Evolutionary conservation across 2,797 vertebrate species (phyloP).

Genomic region (Halcyon leucocephala): DNA sequence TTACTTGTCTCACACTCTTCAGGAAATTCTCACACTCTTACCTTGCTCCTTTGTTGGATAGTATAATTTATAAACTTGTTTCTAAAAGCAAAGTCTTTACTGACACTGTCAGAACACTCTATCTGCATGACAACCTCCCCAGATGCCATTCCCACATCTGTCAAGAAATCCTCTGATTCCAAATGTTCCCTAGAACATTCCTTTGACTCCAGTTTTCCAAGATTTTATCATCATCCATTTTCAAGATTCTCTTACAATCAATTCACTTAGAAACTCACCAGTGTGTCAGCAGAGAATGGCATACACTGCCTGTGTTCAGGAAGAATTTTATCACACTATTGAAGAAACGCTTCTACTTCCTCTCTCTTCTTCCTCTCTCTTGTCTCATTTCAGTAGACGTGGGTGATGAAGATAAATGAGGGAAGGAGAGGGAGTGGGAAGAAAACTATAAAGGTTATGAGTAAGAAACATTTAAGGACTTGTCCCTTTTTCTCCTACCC

Average conservation of each 20-base stretch:
- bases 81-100: not conserved
- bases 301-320: not conserved
- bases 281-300: not conserved
- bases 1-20: not conserved
- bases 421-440: not conserved
- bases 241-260: not conserved
- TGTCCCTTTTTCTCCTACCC: not conserved
- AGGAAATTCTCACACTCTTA: not conserved
- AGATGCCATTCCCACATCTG: not conserved
- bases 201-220: not conserved
- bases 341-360: not conserved
- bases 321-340: not conserved
- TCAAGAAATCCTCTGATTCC: not conserved
- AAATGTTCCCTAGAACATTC: not conserved
- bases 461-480: not conserved
- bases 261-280: not conserved
- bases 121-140: rapidly evolving
- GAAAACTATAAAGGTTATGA: not conserved
- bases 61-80: not conserved
- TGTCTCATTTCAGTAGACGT: not conserved
- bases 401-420: not conserved
- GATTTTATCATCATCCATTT: not conserved
- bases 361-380: not conserved
- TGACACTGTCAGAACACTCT: not conserved
- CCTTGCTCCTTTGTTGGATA: not conserved